These are phyloP conservation scores for Anguilla japonica DNA, from an alignment of 2,113 vertebrate species.

Conservation along the genomic window DNA sequence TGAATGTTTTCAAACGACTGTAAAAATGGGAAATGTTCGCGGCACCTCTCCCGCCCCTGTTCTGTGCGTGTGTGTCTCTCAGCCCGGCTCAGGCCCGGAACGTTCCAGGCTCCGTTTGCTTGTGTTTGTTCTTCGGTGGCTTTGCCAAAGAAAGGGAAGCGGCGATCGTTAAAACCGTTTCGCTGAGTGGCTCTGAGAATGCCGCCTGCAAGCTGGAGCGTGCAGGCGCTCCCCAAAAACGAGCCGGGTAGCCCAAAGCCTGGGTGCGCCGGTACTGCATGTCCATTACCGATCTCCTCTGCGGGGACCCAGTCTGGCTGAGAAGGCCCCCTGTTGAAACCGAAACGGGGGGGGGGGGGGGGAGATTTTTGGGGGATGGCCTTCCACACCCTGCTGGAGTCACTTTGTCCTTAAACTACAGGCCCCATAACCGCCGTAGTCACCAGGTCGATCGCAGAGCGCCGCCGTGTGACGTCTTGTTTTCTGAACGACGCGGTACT, in stretches of 20 bases:
- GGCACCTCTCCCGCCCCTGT: neutral
- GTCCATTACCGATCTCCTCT: too few relatives aligned
- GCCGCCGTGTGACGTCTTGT: neutral
- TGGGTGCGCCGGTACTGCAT: too few relatives aligned
- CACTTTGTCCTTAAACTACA: neutral
- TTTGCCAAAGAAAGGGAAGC: neutral
- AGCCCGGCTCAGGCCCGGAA: neutral
- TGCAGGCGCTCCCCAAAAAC: neutral
- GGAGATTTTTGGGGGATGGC: too few relatives aligned
- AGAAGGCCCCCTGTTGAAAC: neutral
- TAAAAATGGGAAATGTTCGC: neutral
- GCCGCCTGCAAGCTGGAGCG: neutral
- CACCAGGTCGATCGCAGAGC: neutral
- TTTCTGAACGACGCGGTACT: too few relatives aligned
- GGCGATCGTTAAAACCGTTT: conserved; percentile 5
- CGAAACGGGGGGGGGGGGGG: neutral
- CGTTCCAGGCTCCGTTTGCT: conserved; percentile 8
- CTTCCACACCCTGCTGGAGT: too few relatives aligned
- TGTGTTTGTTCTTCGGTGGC: neutral
- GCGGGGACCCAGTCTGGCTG: neutral
- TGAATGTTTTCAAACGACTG: neutral
- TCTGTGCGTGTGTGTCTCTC: neutral
- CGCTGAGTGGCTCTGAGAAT: neutral
- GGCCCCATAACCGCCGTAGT: neutral
- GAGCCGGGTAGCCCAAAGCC: neutral